phyloP scores from a whole-genome alignment of 2,888 invertebrate genomes.

The Dryobota labecula region DNA sequence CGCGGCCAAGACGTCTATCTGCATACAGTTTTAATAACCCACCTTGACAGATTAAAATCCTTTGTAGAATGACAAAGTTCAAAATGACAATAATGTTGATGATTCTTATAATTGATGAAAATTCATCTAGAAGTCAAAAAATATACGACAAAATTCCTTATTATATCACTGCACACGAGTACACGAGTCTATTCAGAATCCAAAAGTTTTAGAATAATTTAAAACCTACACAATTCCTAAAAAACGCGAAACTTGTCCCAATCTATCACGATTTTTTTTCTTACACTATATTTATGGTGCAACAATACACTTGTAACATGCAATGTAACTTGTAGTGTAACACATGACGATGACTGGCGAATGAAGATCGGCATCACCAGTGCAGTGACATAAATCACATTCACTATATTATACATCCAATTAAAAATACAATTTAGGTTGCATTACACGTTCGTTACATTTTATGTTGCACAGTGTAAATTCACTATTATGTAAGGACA shows the following conservation, averaged over 20 bases:
- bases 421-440: constrained; percentile 4
- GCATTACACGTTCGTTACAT: constrained; percentile 18
- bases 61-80: not conserved
- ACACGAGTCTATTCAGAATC: constrained; percentile 51
- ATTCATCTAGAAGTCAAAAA: constrained; percentile 63
- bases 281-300: constrained; percentile 29
- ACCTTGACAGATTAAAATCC: not conserved
- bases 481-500: constrained; percentile 26
- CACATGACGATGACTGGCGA: not conserved
- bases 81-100: constrained; percentile 23
- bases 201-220: constrained; percentile 40
- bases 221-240: constrained; percentile 63
- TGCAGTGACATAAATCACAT: not conserved
- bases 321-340: constrained; percentile 15
- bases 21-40: not conserved
- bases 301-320: constrained; percentile 25
- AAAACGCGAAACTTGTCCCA: constrained; percentile 48
- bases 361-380: not conserved
- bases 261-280: constrained; percentile 46
- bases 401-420: not conserved
- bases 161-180: constrained; percentile 60
- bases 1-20: not conserved
- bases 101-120: constrained; percentile 51
- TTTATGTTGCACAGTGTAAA: constrained; percentile 36
- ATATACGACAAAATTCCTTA: constrained; percentile 65